Base-by-base conservation (phyloP, 92 coral and sea anemone genomes). In the Siderastrea siderea region DNA sequence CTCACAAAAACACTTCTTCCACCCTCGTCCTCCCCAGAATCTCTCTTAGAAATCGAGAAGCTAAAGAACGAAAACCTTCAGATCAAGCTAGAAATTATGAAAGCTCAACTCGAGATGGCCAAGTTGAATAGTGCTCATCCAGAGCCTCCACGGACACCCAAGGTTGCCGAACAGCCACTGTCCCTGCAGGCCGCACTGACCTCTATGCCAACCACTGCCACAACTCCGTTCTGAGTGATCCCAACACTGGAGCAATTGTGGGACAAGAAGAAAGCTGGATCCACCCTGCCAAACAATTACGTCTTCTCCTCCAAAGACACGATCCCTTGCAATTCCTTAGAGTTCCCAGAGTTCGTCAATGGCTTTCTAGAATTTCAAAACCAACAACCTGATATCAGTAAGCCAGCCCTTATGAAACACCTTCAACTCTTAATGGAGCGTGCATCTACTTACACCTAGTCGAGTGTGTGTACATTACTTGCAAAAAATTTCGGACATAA, bases 221-320 rank as follows among this genome's bases (percentile, higher is more conserved):
- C n/a, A n/a, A n/a, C 57, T 52, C 57, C 5, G 57, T 58, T 58
- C 63, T n/a, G n/a, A 11, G 63, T 5, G 7, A 58, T 68, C 74
- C 74, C 74, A 7, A 68, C 74, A 2, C 12, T 68, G 47, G 74
- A 68, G 16, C 74, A 68, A 68, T 44, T 68, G 7, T 46, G 82
- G 60, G 68, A 55, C 2, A 88, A 83, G 65, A 89, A 89, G 74
- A 83, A 75, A 46, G 12, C 78, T 7, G 78, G 69, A 13, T 69
- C 57, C 13, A 12, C 80, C 2, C 73, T 83, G 7, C 92, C 89
- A 49, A 60, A 88, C 67, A 66, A 88, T 48, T 83, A 47, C 57
- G 72, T 83, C 26, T 75, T 63, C 43, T 84, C 92, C 7, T 52
- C 92, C 2, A 75, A 89, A 89, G 92, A 89, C 83, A 82, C 82